These are phyloP conservation scores for Acanthiza pusilla DNA, from an alignment of 2,797 vertebrate species.

Conservation along the genomic window DNA sequence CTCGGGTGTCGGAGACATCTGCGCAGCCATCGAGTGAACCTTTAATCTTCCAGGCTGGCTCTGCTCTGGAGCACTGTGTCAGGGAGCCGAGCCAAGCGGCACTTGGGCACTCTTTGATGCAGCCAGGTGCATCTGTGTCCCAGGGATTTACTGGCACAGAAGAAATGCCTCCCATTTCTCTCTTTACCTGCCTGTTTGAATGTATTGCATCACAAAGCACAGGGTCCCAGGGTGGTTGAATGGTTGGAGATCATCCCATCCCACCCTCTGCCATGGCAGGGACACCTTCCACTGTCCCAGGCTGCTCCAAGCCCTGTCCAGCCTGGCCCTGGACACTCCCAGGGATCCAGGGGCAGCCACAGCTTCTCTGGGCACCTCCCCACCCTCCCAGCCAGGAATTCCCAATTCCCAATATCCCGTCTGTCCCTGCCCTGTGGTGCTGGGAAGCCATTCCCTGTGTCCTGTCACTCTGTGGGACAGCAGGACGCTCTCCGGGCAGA, in stretches of 20 bases:
- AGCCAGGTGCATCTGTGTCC: not conserved
- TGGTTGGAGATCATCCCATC: fast-evolving
- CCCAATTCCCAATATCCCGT: not conserved
- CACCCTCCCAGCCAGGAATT: not conserved
- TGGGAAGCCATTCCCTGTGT: not conserved
- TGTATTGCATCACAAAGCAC: not conserved
- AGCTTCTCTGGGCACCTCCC: fast-evolving
- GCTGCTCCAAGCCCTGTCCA: fast-evolving
- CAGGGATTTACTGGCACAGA: not conserved
- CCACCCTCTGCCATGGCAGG: not conserved
- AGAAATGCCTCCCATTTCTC: not conserved
- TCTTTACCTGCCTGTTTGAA: fast-evolving
- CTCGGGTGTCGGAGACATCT: not conserved
- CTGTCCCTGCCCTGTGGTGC: fast-evolving
- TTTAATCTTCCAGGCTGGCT: not conserved
- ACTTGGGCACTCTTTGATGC: not conserved
- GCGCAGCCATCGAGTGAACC: not conserved
- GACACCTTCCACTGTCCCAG: fast-evolving
- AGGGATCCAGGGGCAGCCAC: not conserved
- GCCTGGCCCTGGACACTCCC: fast-evolving
- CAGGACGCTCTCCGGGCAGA: not conserved
- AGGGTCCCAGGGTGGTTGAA: too few species aligned
- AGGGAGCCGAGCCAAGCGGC: not conserved
- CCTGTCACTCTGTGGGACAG: not conserved
- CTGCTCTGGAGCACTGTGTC: not conserved